Percentiles rank a stretch among this genome's conserved stretches.
These are phyloP conservation scores for Cactoblastis cactorum DNA, from an alignment of 2,888 invertebrate species.

Conservation along the genomic window DNA sequence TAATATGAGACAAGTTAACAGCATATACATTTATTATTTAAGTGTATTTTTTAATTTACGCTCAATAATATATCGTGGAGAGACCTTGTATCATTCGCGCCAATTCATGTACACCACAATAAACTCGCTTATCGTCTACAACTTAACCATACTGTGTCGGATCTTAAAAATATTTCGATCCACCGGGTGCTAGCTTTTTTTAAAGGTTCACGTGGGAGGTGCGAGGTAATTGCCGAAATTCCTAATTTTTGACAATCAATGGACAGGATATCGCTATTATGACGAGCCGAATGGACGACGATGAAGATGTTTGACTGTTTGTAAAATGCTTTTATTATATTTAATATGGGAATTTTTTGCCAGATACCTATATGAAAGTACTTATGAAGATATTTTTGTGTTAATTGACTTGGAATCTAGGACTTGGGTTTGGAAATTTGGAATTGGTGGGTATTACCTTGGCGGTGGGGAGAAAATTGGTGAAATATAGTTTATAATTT, in stretches of 20 bases:
- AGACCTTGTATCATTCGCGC: no score
- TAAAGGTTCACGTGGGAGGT: slow-evolving; percentile 70
- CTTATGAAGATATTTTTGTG: no score
- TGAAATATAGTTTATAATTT: no score
- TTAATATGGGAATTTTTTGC: slow-evolving; percentile 8
- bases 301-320: slow-evolving; percentile 33
- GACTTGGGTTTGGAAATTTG: no score
- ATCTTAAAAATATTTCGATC: slow-evolving; percentile 70
- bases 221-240: slow-evolving; percentile 76
- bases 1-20: no score
- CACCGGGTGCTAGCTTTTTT: slow-evolving; percentile 70
- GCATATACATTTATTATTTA: no score
- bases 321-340: slow-evolving; percentile 26
- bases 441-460: no score
- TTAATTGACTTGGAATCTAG: no score
- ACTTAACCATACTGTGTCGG: slow-evolving; percentile 46
- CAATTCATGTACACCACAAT: no score
- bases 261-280: slow-evolving; percentile 77
- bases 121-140: neutral
- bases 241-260: slow-evolving; percentile 78
- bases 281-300: slow-evolving; percentile 46
- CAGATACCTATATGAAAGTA: neutral
- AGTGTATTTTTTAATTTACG: no score
- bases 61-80: no score
- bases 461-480: no score